Percentiles rank a stretch among this genome's conserved stretches.
phyloP scores from a whole-genome alignment of 2,888 invertebrate species.

The Drosophila infuscata region DNA sequence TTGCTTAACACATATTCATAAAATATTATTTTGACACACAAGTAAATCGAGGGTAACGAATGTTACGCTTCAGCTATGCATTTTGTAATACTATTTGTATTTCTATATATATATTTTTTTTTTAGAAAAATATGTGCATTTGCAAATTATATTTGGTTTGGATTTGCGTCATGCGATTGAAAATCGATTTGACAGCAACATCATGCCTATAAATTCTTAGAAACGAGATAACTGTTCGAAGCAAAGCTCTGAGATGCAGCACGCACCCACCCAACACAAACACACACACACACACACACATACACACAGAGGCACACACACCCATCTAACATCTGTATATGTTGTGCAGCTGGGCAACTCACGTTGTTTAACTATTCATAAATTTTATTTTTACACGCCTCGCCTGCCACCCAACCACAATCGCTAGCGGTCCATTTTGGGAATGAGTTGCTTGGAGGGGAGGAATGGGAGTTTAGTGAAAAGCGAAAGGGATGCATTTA shows the following conservation, averaged over 20 bases:
- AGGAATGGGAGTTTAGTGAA: background rate
- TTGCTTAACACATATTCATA: constrained; percentile 19
- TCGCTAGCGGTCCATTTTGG: background rate
- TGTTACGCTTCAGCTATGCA: constrained; percentile 38
- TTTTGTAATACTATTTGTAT: constrained; percentile 22
- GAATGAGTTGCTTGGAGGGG: background rate
- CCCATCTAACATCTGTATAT: background rate
- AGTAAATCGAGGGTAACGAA: constrained; percentile 45
- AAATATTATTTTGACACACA: constrained; percentile 25
- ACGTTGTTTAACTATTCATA: constrained; percentile 47
- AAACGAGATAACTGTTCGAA: constrained; percentile 20
- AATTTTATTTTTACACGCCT: constrained; percentile 43
- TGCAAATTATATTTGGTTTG: constrained; percentile 6
- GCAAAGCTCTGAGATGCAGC: constrained; percentile 16
- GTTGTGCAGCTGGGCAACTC: constrained; percentile 42
- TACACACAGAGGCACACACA: background rate
- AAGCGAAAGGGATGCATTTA: constrained; percentile 64
- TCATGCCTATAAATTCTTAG: constrained; percentile 32
- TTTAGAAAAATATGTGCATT: background rate
- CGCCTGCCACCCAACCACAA: constrained; percentile 3
- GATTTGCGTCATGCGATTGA: constrained; percentile 55
- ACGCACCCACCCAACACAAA: background rate
- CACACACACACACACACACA: background rate
- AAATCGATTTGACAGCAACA: constrained; percentile 49
- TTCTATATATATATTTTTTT: background rate